These are phyloP conservation scores for Nannoperca australis DNA, from an alignment of 2,797 vertebrate genomes.

Conservation along the genomic window DNA sequence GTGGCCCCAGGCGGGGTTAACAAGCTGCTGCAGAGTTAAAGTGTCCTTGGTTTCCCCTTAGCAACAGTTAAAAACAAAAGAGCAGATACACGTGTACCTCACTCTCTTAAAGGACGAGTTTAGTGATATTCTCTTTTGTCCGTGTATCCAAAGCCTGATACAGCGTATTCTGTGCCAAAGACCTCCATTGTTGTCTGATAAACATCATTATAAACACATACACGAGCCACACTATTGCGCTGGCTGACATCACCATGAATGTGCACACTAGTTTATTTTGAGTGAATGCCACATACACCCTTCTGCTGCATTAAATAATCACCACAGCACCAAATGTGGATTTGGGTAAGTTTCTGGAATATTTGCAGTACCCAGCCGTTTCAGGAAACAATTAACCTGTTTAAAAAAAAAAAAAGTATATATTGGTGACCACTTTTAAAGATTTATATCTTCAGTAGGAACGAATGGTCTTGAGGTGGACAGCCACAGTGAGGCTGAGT, in stretches of 20 bases:
- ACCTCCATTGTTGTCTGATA: not conserved
- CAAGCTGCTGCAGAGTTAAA: constrained; percentile 74
- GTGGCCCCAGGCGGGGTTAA: constrained; percentile 53
- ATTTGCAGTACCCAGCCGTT: not conserved
- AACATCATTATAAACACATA: not conserved
- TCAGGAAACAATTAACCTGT: not conserved
- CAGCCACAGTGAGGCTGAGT: not conserved
- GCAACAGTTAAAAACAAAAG: constrained; percentile 78
- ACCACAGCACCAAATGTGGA: not conserved
- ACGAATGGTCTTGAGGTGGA: not conserved
- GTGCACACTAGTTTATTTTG: not conserved
- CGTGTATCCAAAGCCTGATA: too few species aligned
- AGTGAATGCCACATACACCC: not conserved
- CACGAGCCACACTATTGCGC: not conserved
- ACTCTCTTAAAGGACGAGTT: not conserved
- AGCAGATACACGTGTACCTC: constrained; percentile 54
- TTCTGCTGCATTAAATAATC: constrained; percentile 18
- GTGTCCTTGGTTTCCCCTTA: constrained; percentile 73
- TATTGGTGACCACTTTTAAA: not conserved
- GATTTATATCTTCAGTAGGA: not conserved
- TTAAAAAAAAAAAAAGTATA: not conserved
- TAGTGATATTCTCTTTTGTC: not conserved
- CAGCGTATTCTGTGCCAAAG: too few species aligned
- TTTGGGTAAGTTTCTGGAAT: not conserved
- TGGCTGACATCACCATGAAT: not conserved